These are phyloP conservation scores for Hydrozoanthus tunicans DNA, from an alignment of 64 coral and sea anemone species.

Conservation along the genomic window DNA sequence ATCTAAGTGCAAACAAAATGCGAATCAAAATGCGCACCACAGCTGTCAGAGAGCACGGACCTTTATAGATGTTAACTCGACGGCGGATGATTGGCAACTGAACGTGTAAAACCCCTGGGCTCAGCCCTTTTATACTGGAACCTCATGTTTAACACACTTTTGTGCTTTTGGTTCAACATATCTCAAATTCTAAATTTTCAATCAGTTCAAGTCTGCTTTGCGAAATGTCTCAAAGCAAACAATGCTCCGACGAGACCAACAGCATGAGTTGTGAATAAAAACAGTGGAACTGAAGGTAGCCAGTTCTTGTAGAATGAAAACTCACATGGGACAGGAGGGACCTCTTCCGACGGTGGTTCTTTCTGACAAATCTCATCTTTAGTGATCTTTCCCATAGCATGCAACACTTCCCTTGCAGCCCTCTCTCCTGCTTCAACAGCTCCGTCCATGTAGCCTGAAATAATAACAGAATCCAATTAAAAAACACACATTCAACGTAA, in stretches of 20 bases:
- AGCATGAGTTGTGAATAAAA: slow-evolving; percentile 43
- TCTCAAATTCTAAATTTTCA: too few species aligned
- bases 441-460: slow-evolving; percentile 90
- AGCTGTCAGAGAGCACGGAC: too few species aligned
- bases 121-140: too few species aligned
- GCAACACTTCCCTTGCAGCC: slow-evolving; percentile 85
- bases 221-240: neutral
- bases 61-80: too few species aligned
- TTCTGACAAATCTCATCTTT: slow-evolving; percentile 64
- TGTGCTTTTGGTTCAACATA: too few species aligned
- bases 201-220: slow-evolving; percentile 1
- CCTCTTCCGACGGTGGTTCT: slow-evolving; percentile 86
- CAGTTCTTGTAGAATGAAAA: slow-evolving; percentile 72
- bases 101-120: too few species aligned
- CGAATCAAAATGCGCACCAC: too few species aligned
- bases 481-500: neutral
- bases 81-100: too few species aligned
- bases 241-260: slow-evolving; percentile 24
- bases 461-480: neutral
- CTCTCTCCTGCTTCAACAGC: slow-evolving; percentile 93
- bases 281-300: slow-evolving; percentile 75
- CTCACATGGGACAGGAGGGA: slow-evolving; percentile 69
- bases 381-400: slow-evolving; percentile 84
- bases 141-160: too few species aligned
- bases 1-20: too few species aligned